Evolutionary conservation across 2,888 invertebrate genomes (phyloP).

Genomic region (Pseudanteris insignis): DNA sequence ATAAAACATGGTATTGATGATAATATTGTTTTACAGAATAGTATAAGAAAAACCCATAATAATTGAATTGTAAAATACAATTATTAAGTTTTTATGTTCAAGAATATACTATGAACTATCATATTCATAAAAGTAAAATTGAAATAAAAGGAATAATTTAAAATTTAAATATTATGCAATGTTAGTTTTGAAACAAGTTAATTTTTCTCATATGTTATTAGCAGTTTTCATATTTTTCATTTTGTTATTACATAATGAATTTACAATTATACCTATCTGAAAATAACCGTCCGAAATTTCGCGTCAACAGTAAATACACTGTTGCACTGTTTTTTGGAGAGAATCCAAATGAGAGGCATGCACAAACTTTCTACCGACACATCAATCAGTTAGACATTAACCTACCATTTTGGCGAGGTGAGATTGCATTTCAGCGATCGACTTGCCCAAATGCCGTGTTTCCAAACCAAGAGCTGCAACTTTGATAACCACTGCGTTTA

Average conservation of each 20-base stretch:
- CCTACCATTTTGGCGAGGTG: conserved; percentile 84
- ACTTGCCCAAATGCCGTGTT: conserved; percentile 88
- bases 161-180: too few species aligned
- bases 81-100: not conserved
- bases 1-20: not conserved
- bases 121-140: not conserved
- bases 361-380: conserved; percentile 39
- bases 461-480: conserved; percentile 94
- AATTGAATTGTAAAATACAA: not conserved
- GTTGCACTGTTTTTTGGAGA: conserved; percentile 45
- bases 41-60: not conserved
- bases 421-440: conserved; percentile 84
- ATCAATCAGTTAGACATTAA: conserved; percentile 50
- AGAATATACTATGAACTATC: too few species aligned
- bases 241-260: conserved; percentile 30
- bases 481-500: conserved; percentile 94
- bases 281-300: conserved; percentile 50
- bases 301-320: conserved; percentile 36
- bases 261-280: conserved; percentile 42
- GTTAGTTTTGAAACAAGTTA: too few species aligned
- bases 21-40: too few species aligned
- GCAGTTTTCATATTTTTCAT: not conserved
- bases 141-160: not conserved
- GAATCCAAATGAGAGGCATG: conserved; percentile 42
- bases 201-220: too few species aligned